phyloP scores from a whole-genome alignment of 2,113 vertebrate species.

The Trogon melanurus region DNA sequence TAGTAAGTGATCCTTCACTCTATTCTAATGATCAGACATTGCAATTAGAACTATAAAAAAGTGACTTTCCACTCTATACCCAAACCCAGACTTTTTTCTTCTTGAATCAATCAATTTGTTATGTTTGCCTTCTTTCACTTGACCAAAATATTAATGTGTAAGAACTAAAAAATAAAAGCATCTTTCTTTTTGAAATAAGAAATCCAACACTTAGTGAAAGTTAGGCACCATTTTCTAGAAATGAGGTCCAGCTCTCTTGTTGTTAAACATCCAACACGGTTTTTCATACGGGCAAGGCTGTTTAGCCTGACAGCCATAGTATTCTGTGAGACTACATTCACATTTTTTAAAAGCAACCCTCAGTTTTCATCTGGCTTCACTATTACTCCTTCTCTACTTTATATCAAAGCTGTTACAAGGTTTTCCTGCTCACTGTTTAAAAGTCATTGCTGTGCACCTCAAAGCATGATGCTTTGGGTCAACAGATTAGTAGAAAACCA shows the following conservation, averaged over 20 bases:
- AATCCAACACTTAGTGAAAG: background rate
- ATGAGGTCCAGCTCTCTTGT: background rate
- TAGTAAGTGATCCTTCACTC: background rate
- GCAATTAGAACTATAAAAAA: background rate
- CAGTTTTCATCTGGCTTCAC: slow-evolving; percentile 11
- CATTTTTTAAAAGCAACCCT: background rate
- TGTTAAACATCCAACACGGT: background rate
- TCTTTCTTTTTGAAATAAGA: background rate
- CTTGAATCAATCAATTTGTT: background rate
- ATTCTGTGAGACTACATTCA: background rate
- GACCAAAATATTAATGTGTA: background rate
- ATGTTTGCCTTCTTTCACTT: background rate
- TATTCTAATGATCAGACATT: background rate
- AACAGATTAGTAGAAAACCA: background rate
- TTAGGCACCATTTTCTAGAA: background rate
- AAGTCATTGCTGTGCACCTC: background rate
- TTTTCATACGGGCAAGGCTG: background rate
- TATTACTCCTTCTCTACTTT: background rate
- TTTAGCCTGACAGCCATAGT: background rate
- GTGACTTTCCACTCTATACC: background rate
- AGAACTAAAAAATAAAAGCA: background rate
- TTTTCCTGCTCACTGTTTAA: background rate
- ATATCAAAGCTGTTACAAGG: background rate
- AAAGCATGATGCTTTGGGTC: background rate
- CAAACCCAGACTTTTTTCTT: background rate